Evolutionary conservation across 2,888 invertebrate species (phyloP).

Genomic region (Rhagonycha fulva): DNA sequence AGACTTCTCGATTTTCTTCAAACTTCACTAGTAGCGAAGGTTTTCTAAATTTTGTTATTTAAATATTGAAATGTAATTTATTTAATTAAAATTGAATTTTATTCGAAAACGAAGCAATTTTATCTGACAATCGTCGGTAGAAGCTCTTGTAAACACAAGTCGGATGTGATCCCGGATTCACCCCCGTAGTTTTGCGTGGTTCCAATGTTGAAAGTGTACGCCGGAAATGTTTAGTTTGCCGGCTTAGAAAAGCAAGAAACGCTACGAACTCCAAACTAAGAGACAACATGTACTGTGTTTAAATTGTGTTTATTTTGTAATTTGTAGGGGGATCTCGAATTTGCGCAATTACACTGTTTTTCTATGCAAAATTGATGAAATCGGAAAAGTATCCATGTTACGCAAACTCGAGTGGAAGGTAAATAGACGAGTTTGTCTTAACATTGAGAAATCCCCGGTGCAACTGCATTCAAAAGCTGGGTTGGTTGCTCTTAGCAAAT

Average conservation of each 20-base stretch:
- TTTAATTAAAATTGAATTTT: not conserved
- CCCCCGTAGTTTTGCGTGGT: not conserved
- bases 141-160: not conserved
- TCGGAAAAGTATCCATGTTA: slow-evolving; percentile 10
- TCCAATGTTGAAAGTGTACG: slow-evolving; percentile 7
- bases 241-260: slow-evolving; percentile 18
- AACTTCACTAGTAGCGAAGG: not conserved
- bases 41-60: not conserved
- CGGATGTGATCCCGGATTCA: not conserved
- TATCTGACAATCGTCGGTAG: not conserved
- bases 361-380: slow-evolving; percentile 15
- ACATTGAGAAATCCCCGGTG: slow-evolving; percentile 6
- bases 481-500: slow-evolving; percentile 18
- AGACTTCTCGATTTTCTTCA: slow-evolving; percentile 2
- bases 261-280: slow-evolving; percentile 11
- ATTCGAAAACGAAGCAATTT: not conserved
- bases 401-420: slow-evolving; percentile 12
- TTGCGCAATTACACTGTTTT: slow-evolving; percentile 3
- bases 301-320: slow-evolving; percentile 19
- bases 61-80: not conserved
- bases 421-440: slow-evolving; percentile 14
- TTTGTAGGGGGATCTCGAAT: slow-evolving; percentile 2
- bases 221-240: slow-evolving; percentile 24
- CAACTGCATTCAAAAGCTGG: slow-evolving; percentile 16
- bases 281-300: slow-evolving; percentile 23